Evolutionary conservation across 2,797 vertebrate species (phyloP).

Genomic region (Melanotaenia nigrans): DNA sequence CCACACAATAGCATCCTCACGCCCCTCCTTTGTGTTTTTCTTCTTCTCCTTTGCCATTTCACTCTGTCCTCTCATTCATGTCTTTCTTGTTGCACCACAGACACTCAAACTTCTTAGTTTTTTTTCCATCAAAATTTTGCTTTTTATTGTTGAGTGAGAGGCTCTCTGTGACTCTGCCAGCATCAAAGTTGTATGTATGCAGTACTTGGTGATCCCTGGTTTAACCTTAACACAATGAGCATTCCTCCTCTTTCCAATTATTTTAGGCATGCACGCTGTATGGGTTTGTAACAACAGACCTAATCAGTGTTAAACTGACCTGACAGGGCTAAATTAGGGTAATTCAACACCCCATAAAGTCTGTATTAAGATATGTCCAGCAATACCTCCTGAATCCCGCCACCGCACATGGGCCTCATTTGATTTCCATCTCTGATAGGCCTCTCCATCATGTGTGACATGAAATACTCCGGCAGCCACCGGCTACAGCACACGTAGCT

Average conservation of each 20-base stretch:
- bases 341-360: constrained; percentile 62
- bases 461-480: constrained; percentile 64
- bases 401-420: constrained; percentile 32
- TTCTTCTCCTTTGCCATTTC: constrained; percentile 42
- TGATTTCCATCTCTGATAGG: constrained; percentile 64
- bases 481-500: constrained; percentile 61
- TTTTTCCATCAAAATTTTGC: not conserved
- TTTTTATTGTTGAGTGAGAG: not conserved
- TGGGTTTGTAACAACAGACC: constrained; percentile 10
- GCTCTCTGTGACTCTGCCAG: not conserved
- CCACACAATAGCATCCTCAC: constrained; percentile 60
- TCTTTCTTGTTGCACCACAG: constrained; percentile 17
- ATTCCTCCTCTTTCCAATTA: constrained; percentile 11
- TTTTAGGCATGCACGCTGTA: constrained; percentile 16
- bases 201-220: not conserved
- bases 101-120: not conserved
- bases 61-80: constrained; percentile 33
- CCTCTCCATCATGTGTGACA: constrained; percentile 74
- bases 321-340: constrained; percentile 60
- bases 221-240: not conserved
- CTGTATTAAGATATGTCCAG: constrained; percentile 45
- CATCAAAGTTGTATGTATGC: not conserved
- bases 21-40: constrained; percentile 53
- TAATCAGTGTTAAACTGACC: constrained; percentile 60
- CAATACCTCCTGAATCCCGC: constrained; percentile 43